A percentile compares a stretch with the other conserved stretches of the same genome.
Conservation (phyloP, 1,140 invertebrate genomes). For the Paracyclopina nana region DNA sequence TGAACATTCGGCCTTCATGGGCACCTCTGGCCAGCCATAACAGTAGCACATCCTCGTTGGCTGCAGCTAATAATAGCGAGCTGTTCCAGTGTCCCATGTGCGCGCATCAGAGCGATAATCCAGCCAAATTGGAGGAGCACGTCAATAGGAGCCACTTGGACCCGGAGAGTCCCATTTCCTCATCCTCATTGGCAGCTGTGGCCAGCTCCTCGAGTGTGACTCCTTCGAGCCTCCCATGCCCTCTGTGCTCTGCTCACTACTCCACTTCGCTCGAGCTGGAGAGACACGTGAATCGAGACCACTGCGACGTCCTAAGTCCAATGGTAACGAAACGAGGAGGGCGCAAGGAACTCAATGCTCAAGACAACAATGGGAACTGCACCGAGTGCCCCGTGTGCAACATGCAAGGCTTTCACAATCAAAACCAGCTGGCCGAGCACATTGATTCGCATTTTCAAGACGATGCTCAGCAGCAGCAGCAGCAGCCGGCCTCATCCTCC, state of each 20-base stretch:
- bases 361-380: conserved; percentile 21
- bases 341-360: conserved; percentile 14
- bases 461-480: background rate
- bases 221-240: conserved; percentile 36
- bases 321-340: conserved; percentile 18
- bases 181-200: conserved; percentile 21
- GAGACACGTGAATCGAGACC: conserved; percentile 62
- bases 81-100: conserved; percentile 50
- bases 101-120: conserved; percentile 48
- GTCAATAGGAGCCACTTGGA: conserved; percentile 65
- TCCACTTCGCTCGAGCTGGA: conserved; percentile 51
- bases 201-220: conserved; percentile 18
- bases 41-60: too few species aligned
- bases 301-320: conserved; percentile 46
- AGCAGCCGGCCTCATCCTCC: conserved; percentile 21
- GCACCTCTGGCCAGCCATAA: too few species aligned
- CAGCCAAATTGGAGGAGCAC: conserved; percentile 53
- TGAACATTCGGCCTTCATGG: conserved; percentile 21
- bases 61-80: background rate
- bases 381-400: conserved; percentile 34
- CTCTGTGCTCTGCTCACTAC: conserved; percentile 48
- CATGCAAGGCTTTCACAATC: conserved; percentile 30
- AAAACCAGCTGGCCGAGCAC: conserved; percentile 37
- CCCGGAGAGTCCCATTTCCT: conserved; percentile 45
- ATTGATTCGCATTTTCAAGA: conserved; percentile 48